A percentile compares a stretch with the other conserved stretches of the same genome.
phyloP scores from a whole-genome alignment of 2,113 vertebrate species.

The Ammospiza nelsoni region DNA sequence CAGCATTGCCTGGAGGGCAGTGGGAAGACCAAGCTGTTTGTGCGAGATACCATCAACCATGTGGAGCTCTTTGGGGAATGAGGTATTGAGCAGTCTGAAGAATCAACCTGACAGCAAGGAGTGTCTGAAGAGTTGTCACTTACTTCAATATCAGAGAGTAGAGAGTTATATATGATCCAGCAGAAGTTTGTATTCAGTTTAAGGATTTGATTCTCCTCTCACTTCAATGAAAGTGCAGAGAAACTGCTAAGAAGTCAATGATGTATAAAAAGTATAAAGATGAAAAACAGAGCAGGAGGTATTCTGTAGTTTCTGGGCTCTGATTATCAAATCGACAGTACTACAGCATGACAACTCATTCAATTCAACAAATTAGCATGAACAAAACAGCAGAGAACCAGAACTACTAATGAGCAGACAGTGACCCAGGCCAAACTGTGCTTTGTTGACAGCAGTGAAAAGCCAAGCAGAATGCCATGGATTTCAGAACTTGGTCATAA shows the following conservation, averaged over 20 bases:
- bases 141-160: background rate
- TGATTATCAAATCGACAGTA: background rate
- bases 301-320: background rate
- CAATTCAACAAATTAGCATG: background rate
- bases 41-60: background rate
- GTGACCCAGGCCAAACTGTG: background rate
- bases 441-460: background rate
- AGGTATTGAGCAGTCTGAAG: background rate
- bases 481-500: background rate
- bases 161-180: background rate
- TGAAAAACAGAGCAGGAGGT: background rate
- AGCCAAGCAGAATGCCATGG: background rate
- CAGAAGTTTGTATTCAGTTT: background rate
- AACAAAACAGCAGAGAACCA: background rate
- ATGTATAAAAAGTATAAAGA: background rate
- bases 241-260: background rate
- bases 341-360: background rate
- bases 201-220: slow-evolving; percentile 26
- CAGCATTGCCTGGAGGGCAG: background rate
- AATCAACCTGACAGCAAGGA: background rate
- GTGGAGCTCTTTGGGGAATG: background rate
- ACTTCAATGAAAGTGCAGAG: background rate
- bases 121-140: background rate
- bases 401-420: background rate
- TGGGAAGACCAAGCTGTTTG: background rate